A percentile compares a stretch with the other conserved stretches of the same genome.
Conservation (phyloP, 2,113 vertebrate genomes). For the Corvus moneduloides region DNA sequence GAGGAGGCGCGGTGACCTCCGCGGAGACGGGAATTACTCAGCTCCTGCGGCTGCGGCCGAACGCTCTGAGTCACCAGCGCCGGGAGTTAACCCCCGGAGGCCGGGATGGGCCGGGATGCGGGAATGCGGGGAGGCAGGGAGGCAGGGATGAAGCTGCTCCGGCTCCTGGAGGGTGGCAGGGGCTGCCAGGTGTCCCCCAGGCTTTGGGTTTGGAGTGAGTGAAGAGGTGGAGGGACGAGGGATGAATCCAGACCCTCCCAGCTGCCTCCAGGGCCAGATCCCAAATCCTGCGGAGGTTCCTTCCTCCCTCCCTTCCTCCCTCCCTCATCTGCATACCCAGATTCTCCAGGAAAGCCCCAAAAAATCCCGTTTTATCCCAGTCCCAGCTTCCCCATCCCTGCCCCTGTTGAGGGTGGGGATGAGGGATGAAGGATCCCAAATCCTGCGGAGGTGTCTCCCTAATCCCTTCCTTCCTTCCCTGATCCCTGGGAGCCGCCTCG, state of each 20-base stretch:
- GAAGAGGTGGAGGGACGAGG: background rate
- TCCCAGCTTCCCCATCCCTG: no score
- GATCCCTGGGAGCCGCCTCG: background rate
- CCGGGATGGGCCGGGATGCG: background rate
- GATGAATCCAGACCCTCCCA: background rate
- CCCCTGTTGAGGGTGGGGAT: background rate
- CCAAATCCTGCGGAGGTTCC: background rate
- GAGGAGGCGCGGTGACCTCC: slow-evolving; percentile 39
- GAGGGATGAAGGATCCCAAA: no score
- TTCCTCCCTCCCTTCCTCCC: background rate
- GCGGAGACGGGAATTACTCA: background rate
- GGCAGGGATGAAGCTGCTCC: background rate
- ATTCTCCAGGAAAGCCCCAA: background rate
- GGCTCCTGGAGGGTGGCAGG: fast-evolving
- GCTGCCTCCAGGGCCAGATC: background rate
- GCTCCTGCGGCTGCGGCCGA: slow-evolving; percentile 7
- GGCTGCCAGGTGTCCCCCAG: background rate
- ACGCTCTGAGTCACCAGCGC: slow-evolving; percentile 19
- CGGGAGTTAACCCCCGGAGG: background rate
- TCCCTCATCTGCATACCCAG: background rate
- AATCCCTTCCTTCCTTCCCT: background rate
- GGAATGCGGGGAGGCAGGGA: background rate
- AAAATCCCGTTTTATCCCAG: background rate
- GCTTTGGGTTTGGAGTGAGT: background rate
- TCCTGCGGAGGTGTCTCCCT: no score